Conservation (phyloP, 2,113 vertebrate genomes). For the Brachyhypopomus gauderio region DNA sequence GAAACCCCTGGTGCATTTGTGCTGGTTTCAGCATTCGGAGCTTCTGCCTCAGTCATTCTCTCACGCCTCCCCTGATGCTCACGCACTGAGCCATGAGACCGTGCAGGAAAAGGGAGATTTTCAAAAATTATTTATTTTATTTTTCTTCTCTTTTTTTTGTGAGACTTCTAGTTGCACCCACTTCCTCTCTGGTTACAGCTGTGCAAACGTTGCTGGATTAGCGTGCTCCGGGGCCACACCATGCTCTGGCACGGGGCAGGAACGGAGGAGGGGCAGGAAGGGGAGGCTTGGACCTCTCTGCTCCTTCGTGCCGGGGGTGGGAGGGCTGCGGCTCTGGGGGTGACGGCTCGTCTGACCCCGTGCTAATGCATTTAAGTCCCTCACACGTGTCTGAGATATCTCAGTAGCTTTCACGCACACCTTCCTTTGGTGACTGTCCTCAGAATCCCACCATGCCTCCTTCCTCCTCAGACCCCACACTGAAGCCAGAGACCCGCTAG, state of each 20-base stretch:
- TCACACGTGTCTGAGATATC: slow-evolving; percentile 3
- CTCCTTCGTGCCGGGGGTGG: background rate
- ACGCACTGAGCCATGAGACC: too few species aligned
- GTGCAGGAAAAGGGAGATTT: too few species aligned
- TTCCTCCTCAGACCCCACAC: background rate
- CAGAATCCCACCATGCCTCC: background rate
- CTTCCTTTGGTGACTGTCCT: background rate
- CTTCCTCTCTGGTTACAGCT: slow-evolving; percentile 51
- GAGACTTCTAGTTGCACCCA: slow-evolving; percentile 32
- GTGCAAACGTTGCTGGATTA: slow-evolving; percentile 45
- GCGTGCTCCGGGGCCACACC: slow-evolving; percentile 1
- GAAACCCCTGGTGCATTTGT: too few species aligned
- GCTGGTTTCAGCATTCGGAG: too few species aligned
- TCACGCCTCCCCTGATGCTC: too few species aligned
- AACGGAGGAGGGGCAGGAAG: slow-evolving; percentile 19
- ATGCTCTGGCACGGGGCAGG: slow-evolving; percentile 20
- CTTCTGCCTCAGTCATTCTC: too few species aligned
- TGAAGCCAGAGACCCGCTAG: background rate
- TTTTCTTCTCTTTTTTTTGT: slow-evolving; percentile 11
- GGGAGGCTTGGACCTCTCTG: slow-evolving; percentile 1
- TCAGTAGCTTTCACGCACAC: background rate
- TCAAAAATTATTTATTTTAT: background rate
- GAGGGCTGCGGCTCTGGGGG: background rate
- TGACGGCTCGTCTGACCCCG: background rate
- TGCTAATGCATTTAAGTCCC: slow-evolving; percentile 21